Evolutionary conservation across 2,888 invertebrate species (phyloP), one percentile per base, ranked within the genome.

Genomic region (Ophion ventricosus): DNA sequence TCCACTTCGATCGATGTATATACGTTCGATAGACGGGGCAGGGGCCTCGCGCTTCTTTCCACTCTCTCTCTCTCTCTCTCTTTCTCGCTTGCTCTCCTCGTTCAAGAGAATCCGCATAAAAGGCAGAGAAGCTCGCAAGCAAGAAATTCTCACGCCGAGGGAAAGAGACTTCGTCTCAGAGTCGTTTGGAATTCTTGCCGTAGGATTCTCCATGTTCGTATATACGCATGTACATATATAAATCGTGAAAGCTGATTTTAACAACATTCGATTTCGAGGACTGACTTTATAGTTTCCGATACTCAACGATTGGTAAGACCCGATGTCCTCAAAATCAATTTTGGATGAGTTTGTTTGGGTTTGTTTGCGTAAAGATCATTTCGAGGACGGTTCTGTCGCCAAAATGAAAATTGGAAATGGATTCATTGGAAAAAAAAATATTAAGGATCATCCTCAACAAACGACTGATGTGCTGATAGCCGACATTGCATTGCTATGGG

Each of bases 81-180:
- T 54, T n/a, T 11, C 49, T 26, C 8, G 23, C 29, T 59, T 20
- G 17, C 40, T 64, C 29, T 26, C 64, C 40, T 11, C 40, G 72
- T 29, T 26, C 56, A 54, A 72, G 64, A 8, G 26, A 23, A 29
- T 25, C 29, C 11, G 43, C 26, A 74, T 70, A 79, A 75, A 70
- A 79, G 75, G 75, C 70, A 70, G 74, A 57, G 64, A 75, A 79
- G 79, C 70, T 79, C 17, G 75, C 70, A 66, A 64, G 64, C 79
- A 72, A 83, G 79, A 83, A 83, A 70, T 83, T 83, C 83, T 83
- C 83, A 83, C 83, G 83, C 83, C 78, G 54, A 69, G 59, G 49
- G 64, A 73, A 40, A 78, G 61, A 70, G 74, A 64, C 64, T 57
- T 57, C 57, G 57, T 57, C 57, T 57, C 57, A 5, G 1, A 80